Evolutionary conservation across 2,113 vertebrate species (phyloP), one percentile per base, ranked within the genome.

Genomic region (Rhynchomys soricoides): DNA sequence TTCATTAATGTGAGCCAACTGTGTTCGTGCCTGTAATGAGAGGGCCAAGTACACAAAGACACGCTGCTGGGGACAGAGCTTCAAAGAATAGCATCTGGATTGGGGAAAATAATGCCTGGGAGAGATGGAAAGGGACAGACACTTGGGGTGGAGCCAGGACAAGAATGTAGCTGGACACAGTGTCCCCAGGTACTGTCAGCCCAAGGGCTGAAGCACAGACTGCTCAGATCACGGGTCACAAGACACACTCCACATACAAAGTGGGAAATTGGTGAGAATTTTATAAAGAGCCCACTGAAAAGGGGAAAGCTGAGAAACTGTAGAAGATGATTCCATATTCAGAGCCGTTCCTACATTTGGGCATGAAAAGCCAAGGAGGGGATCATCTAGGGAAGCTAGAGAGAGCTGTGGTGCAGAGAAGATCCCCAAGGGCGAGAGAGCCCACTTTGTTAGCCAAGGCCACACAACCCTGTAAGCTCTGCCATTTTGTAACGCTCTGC

Each of bases 1-100:
- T 77, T 93, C 87, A 95, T 96, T 89, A 94, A 90, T 55, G 89
- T 62, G 89, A 71, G 26, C 73, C 43, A n/a, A 93, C 59, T 37
- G 74, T 66, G 78, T 29, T 71, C 26, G n/a, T 0, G 7, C 89
- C 70, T 97, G 81, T 68, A 87, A 79, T 86, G 59, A 96, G 86
- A 95, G 73, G 62, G 78, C 71, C 78, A 89, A 68, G 57, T 26
- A 17, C 26, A 73, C 64, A 22, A 34, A 77, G 77, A 26, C 57
- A 1, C 2, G 17, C 57, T 52, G 17, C 77, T 57, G 2, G 70
- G 43, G 59, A 43, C 16, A 79, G 75, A 90, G 21, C 29, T 66
- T 66, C 89, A 81, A 75, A 94, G 57, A 66, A 13, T 79, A 66
- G 77, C 79, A 43, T 70, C 64, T 86, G 57, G 73, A 29, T 64